Conservation (phyloP, 2,113 vertebrate genomes). For the Serinus canaria region DNA sequence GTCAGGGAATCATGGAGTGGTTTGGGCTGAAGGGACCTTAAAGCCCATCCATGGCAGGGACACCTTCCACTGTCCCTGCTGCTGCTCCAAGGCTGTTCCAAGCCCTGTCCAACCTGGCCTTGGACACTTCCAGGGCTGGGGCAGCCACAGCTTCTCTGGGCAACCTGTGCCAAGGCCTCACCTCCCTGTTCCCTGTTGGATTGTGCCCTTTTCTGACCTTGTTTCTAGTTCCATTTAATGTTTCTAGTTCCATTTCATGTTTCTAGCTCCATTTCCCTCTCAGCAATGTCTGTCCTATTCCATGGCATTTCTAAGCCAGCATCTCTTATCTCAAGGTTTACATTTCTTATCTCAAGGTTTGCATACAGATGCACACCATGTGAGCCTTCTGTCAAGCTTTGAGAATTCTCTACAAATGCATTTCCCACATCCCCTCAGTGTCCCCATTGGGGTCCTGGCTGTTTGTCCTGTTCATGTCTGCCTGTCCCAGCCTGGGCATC, state of each 20-base stretch:
- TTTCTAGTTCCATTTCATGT: background rate
- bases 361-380: background rate
- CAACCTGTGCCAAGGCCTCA: background rate
- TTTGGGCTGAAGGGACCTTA: background rate
- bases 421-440: fast-evolving
- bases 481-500: background rate
- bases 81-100: background rate
- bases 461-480: background rate
- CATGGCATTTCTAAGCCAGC: background rate
- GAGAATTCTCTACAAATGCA: background rate
- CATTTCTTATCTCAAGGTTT: background rate
- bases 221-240: background rate
- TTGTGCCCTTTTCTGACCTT: background rate
- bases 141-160: background rate
- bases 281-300: background rate
- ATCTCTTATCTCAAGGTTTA: background rate
- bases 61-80: background rate
- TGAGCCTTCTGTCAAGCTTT: background rate
- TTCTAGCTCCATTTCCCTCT: background rate
- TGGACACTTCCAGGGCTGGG: background rate
- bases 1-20: background rate
- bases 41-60: background rate
- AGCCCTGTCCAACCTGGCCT: fast-evolving
- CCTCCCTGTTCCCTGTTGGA: background rate
- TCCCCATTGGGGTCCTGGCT: fast-evolving